phyloP scores from a whole-genome alignment of 1,140 invertebrate genomes.

The Popillia japonica region DNA sequence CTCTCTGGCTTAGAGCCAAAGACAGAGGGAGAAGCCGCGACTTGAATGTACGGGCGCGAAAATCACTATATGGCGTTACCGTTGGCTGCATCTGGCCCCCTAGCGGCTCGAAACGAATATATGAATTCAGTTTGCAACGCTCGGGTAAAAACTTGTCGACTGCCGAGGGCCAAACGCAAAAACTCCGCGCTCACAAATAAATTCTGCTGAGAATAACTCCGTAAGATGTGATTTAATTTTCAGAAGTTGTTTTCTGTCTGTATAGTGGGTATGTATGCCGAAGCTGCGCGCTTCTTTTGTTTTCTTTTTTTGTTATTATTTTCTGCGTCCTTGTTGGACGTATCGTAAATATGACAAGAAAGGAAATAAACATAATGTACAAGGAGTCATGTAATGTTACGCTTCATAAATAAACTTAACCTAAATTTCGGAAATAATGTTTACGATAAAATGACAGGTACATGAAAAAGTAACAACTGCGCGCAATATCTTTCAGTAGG shows the following conservation, averaged over 20 bases:
- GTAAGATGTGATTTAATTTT: slow-evolving; percentile 19
- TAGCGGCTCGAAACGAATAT: neutral
- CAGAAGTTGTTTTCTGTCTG: slow-evolving; percentile 2
- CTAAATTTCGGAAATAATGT: neutral
- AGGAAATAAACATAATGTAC: slow-evolving; percentile 1
- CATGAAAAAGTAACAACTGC: no score
- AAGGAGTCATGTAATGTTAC: neutral
- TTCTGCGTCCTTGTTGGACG: neutral
- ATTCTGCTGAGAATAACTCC: slow-evolving; percentile 14
- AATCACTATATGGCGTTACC: slow-evolving; percentile 9
- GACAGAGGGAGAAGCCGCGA: neutral
- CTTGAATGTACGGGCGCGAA: neutral
- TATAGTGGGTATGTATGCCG: neutral
- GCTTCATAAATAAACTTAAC: slow-evolving; percentile 5
- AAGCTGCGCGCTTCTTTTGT: neutral
- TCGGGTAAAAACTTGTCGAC: neutral
- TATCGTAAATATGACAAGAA: neutral
- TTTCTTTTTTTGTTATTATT: neutral
- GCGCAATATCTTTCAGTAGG: no score
- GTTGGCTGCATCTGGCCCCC: slow-evolving; percentile 2
- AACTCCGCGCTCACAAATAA: neutral
- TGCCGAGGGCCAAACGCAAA: slow-evolving; percentile 1
- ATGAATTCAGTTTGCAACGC: slow-evolving; percentile 13
- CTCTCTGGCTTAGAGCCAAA: neutral
- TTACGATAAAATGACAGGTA: neutral